These are phyloP conservation scores for Netelia melanura DNA, from an alignment of 2,888 invertebrate species.

Conservation along the genomic window DNA sequence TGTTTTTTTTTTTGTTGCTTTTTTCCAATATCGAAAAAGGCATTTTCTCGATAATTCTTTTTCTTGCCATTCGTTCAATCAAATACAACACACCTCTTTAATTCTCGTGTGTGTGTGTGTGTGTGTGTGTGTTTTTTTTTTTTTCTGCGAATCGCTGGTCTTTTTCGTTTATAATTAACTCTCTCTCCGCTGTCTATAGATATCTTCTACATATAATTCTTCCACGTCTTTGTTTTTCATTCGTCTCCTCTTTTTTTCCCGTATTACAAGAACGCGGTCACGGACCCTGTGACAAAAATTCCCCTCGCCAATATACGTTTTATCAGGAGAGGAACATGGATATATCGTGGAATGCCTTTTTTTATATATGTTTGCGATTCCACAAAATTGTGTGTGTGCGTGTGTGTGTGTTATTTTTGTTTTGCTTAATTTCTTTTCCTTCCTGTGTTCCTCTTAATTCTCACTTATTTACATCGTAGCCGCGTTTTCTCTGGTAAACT, in stretches of 20 bases:
- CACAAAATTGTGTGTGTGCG: constrained; percentile 49
- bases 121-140: background rate
- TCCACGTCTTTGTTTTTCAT: constrained; percentile 43
- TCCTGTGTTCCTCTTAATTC: constrained; percentile 17
- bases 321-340: constrained; percentile 42
- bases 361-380: constrained; percentile 75
- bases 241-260: constrained; percentile 55
- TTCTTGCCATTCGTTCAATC: constrained; percentile 48
- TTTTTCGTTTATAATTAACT: constrained; percentile 44
- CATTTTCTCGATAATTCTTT: constrained; percentile 74
- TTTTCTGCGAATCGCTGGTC: constrained; percentile 34
- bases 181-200: constrained; percentile 56
- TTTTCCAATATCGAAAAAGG: constrained; percentile 76
- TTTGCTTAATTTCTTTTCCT: constrained; percentile 4
- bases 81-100: constrained; percentile 55
- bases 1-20: constrained; percentile 76
- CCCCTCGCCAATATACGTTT: constrained; percentile 44
- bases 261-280: constrained; percentile 58
- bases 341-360: constrained; percentile 71
- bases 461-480: constrained; percentile 45
- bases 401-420: constrained; percentile 3
- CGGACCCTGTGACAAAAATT: constrained; percentile 55
- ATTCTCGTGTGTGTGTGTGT: constrained; percentile 23
- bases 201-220: constrained; percentile 63
- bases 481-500: constrained; percentile 9